These are phyloP conservation scores for Xyliphius kryptos DNA, from an alignment of 2,113 vertebrate species.

Conservation along the genomic window DNA sequence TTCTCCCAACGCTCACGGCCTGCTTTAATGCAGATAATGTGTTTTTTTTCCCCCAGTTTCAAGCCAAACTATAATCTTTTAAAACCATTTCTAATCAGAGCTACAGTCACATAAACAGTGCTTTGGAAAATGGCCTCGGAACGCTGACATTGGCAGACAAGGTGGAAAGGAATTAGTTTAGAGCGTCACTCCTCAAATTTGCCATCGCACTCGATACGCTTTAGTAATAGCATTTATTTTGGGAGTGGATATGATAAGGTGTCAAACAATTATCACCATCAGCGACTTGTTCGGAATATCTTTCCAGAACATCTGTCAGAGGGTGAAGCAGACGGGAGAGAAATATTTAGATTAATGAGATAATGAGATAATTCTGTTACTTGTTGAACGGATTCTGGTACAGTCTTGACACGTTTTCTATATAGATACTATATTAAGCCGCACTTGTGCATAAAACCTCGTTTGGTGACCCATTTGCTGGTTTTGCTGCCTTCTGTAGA, in stretches of 20 bases:
- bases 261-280: slow-evolving; percentile 34
- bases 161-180: slow-evolving; percentile 2
- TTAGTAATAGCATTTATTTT: slow-evolving; percentile 28
- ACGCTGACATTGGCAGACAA: slow-evolving; percentile 14
- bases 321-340: slow-evolving; percentile 6
- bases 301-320: slow-evolving; percentile 34
- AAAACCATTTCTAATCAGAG: slow-evolving; percentile 57
- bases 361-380: neutral
- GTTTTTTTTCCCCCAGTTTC: slow-evolving; percentile 41
- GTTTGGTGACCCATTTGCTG: too few relatives aligned
- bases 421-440: neutral
- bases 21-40: slow-evolving; percentile 58
- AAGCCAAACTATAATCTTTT: slow-evolving; percentile 51
- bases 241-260: slow-evolving; percentile 30
- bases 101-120: slow-evolving; percentile 41
- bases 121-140: slow-evolving; percentile 38
- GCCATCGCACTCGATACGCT: slow-evolving; percentile 10
- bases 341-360: neutral
- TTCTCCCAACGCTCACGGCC: slow-evolving; percentile 48
- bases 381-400: neutral
- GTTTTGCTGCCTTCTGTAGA: too few relatives aligned
- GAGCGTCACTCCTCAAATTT: slow-evolving; percentile 18
- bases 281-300: slow-evolving; percentile 8
- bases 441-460: neutral
- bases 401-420: neutral